Evolutionary conservation across 2,888 invertebrate genomes (phyloP).

Genomic region (Hoplodrina ambigua): DNA sequence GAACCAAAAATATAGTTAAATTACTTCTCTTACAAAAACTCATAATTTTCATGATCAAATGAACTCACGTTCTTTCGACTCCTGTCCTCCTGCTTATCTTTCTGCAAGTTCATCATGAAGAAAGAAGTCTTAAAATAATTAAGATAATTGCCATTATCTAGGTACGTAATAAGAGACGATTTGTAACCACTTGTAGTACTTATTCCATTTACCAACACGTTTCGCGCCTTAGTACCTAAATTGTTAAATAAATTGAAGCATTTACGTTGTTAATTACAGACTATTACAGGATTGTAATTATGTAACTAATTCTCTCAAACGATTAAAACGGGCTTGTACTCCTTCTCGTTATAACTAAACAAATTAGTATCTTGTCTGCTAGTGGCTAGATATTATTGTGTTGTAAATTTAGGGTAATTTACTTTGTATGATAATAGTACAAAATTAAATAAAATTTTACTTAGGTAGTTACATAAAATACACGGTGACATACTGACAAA

Average conservation of each 20-base stretch:
- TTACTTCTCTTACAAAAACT: too few species aligned
- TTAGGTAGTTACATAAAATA: too few species aligned
- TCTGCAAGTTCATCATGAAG: background rate
- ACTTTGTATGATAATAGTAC: background rate
- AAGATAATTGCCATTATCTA: too few species aligned
- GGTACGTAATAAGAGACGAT: background rate
- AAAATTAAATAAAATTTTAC: background rate
- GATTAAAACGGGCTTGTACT: conserved; percentile 19
- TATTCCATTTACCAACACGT: conserved; percentile 9
- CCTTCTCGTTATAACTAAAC: conserved; percentile 30
- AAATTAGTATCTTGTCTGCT: conserved; percentile 42
- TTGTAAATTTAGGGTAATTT: conserved; percentile 5
- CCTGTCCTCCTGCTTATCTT: too few species aligned
- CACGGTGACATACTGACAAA: too few species aligned
- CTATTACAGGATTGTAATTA: conserved; percentile 36
- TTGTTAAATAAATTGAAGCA: conserved; percentile 34
- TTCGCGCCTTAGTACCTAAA: conserved; percentile 12
- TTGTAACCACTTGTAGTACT: background rate
- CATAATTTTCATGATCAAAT: too few species aligned
- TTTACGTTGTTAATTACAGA: conserved; percentile 48
- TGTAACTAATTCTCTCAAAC: conserved; percentile 32
- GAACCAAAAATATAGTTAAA: too few species aligned
- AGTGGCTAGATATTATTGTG: conserved; percentile 10
- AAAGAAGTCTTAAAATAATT: background rate
- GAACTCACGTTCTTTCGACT: too few species aligned